Evolutionary conservation across 2,113 vertebrate genomes (phyloP), one percentile per base, ranked within the genome.

Genomic region (Mormyrus iriodes): DNA sequence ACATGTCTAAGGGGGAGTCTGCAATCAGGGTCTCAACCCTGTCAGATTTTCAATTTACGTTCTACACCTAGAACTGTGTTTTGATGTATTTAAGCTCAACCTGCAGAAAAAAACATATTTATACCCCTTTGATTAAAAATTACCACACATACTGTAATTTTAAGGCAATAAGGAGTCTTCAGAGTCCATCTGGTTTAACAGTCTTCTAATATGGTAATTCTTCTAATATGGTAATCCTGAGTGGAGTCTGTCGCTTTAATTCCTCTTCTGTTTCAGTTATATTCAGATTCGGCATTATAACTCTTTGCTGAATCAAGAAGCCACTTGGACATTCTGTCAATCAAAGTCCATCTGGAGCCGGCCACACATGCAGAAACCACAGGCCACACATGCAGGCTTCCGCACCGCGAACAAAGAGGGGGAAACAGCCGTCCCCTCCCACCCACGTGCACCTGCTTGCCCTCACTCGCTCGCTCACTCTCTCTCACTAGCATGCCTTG

Each of bases 151-250:
- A 17, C 21, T 48, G 21, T 48, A 79, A 73, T 39, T 39, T 48
- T 84, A 84, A 84, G 44, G 82, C 8, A 84, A 84, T 84, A 46
- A 84, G 39, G 35, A 24, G 82, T 48, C 82, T 51, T 49, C 24
- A 15, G 24, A 86, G 85, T 86, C 49, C 49, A 86, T 85, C 44
- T 85, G 85, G 31, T 35, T 86, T 86, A 15, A 86, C 85, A 86
- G 49, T 51, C 51, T 53, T 53, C 51, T 52, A 46, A n/a, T 19
- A 83, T 42, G 79, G 79, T 21, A 86, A 31, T 27, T 24, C 84
- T 51, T 52, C 49, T 49, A 44, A 46, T 19, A 84, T 44, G 79
- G 44, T 9, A 55, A 53, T 35, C 48, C 85, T 53, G 6, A 35
- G 85, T 31, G 4, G 49, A 86, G 46, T 53, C 27, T 35, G n/a